Conservation (phyloP, 2,113 vertebrate genomes). For the Sylvia atricapilla region DNA sequence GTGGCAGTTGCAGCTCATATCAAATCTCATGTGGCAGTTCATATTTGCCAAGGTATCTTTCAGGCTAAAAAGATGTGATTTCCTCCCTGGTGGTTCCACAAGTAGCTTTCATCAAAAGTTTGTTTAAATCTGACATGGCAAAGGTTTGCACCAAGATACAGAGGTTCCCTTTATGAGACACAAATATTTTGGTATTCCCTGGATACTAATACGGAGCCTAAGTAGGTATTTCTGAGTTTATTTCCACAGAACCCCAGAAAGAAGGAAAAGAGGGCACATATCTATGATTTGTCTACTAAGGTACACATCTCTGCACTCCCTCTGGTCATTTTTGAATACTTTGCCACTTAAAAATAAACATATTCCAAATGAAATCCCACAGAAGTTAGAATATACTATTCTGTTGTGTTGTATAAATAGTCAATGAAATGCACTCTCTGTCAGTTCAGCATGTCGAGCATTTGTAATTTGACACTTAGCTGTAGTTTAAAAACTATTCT, state of each 20-base stretch:
- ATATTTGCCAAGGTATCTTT: constrained; percentile 15
- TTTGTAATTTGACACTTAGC: background rate
- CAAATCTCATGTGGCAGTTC: constrained; percentile 17
- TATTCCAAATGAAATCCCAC: background rate
- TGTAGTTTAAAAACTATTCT: background rate
- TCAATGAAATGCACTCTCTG: background rate
- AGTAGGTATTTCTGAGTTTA: background rate
- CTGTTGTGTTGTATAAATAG: background rate
- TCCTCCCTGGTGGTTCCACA: constrained; percentile 1
- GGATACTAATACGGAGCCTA: background rate
- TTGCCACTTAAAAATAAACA: background rate
- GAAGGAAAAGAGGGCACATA: background rate
- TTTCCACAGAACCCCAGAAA: background rate
- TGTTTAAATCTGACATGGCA: background rate
- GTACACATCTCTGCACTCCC: background rate
- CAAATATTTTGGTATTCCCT: background rate
- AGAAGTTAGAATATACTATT: background rate
- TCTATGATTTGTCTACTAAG: background rate
- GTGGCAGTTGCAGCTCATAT: background rate
- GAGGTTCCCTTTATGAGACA: background rate
- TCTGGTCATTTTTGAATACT: background rate
- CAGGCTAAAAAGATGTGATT: background rate
- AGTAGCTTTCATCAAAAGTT: constrained; percentile 20
- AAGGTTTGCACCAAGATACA: background rate
- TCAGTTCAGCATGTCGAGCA: background rate